These are phyloP conservation scores for Cyanoderma ruficeps DNA, from an alignment of 2,113 vertebrate species.

Conservation along the genomic window DNA sequence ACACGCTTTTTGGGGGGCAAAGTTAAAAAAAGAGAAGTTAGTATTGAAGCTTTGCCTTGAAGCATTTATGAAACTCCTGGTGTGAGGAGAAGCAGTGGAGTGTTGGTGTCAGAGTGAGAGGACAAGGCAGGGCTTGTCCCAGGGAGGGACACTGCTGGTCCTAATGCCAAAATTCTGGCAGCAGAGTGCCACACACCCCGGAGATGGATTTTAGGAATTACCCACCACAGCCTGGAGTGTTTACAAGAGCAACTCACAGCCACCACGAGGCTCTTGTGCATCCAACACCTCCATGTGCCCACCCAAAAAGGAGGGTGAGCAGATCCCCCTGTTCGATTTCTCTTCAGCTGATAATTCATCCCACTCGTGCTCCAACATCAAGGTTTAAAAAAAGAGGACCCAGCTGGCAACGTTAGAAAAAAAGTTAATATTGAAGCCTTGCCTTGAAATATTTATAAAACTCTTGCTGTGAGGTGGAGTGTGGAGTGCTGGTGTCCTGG, in stretches of 20 bases:
- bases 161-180: background rate
- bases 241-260: fast-evolving
- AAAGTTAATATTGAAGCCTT: background rate
- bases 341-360: background rate
- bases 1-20: background rate
- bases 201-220: background rate
- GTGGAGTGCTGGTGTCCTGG: background rate
- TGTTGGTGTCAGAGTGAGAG: background rate
- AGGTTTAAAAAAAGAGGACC: conserved; percentile 1
- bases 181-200: background rate
- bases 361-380: background rate
- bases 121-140: background rate
- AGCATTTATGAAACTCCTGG: background rate
- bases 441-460: background rate
- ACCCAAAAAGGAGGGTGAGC: background rate
- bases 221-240: background rate
- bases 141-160: background rate
- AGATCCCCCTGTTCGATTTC: background rate
- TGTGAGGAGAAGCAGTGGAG: background rate
- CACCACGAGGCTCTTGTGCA: fast-evolving
- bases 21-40: background rate
- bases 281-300: background rate
- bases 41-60: background rate
- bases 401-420: background rate
- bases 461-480: background rate